Evolutionary conservation across 2,888 invertebrate genomes (phyloP), one percentile per base, ranked within the genome.

Genomic region (Aethes cnicana): DNA sequence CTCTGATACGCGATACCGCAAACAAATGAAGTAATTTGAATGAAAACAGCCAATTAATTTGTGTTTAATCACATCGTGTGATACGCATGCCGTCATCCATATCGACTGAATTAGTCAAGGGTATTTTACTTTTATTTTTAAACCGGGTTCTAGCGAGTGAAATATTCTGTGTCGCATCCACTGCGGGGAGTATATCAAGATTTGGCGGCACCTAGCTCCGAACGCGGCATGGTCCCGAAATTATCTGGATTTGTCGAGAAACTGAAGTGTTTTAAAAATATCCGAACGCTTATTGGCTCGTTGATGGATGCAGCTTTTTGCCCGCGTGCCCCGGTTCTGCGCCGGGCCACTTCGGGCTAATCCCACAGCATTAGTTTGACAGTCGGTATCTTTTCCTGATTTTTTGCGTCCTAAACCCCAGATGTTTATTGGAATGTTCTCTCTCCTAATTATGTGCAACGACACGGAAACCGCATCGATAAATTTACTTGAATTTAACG

Each of bases 251-350:
- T 25, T 37, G 14, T 33, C 52, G 18, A 39, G 25, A 52, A 39
- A 25, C 32, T 44, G 46, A 46, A 44, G 52, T 26, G 39, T 39
- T 52, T 68, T 71, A 72, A 74, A 77, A 77, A 77, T 77, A 78
- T 67, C 69, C 61, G 61, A 56, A 57, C 60, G 66, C 66, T 71
- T 69, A 72, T 76, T 71, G 71, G 63, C 63, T 47, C 58, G 67
- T 65, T 88, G 86, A 87, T 85, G 76, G 81, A 88, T 88, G 80
- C 63, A 58, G 54, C 73, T 86, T 88, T 87, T 88, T 87, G 83
- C 78, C 77, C 81, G 81, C 79, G 77, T 77, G 72, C 77, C 74
- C 72, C 66, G 63, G 57, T 62, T 61, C 64, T 56, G 41, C 42
- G 56, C 50, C 55, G 47, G 39, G 47, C 37, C 44, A 57, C 53